Evolutionary conservation across 2,888 invertebrate species (phyloP).

Genomic region (Zelleria hepariella): DNA sequence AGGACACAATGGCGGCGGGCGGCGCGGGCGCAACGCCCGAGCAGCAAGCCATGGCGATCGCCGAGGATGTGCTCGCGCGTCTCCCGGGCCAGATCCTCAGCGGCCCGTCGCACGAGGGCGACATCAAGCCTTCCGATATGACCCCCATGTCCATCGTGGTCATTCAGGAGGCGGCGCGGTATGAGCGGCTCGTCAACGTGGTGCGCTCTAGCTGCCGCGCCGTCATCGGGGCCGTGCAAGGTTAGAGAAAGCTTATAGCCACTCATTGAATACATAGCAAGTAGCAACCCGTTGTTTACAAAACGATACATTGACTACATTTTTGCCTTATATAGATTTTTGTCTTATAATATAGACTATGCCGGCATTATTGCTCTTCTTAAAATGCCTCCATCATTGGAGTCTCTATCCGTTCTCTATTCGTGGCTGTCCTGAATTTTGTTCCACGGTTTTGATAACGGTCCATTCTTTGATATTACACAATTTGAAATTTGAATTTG

Average conservation of each 20-base stretch:
- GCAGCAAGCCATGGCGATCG: conserved; percentile 82
- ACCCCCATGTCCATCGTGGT: conserved; percentile 95
- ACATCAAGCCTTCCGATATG: conserved; percentile 83
- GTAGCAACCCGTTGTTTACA: too few species aligned
- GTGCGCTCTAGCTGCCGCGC: conserved; percentile 82
- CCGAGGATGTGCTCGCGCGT: conserved; percentile 82
- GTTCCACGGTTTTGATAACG: too few species aligned
- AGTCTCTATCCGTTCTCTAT: too few species aligned
- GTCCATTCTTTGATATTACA: too few species aligned
- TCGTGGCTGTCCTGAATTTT: too few species aligned
- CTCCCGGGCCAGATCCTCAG: conserved; percentile 79
- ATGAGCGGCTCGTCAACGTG: conserved; percentile 80
- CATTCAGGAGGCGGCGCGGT: conserved; percentile 88
- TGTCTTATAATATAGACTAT: too few species aligned
- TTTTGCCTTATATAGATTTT: too few species aligned
- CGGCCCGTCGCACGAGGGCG: conserved; percentile 75
- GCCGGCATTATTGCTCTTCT: too few species aligned
- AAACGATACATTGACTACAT: too few species aligned
- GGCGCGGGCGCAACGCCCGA: conserved; percentile 80
- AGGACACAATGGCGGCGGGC: conserved; percentile 76
- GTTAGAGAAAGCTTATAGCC: conserved; percentile 53
- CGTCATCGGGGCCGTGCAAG: conserved; percentile 90
- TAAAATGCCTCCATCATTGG: too few species aligned
- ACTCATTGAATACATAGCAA: too few species aligned
- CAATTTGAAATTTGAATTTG: too few species aligned